Evolutionary conservation across 2,113 vertebrate species (phyloP), one percentile per base, ranked within the genome.

Genomic region (Nipponia nippon): DNA sequence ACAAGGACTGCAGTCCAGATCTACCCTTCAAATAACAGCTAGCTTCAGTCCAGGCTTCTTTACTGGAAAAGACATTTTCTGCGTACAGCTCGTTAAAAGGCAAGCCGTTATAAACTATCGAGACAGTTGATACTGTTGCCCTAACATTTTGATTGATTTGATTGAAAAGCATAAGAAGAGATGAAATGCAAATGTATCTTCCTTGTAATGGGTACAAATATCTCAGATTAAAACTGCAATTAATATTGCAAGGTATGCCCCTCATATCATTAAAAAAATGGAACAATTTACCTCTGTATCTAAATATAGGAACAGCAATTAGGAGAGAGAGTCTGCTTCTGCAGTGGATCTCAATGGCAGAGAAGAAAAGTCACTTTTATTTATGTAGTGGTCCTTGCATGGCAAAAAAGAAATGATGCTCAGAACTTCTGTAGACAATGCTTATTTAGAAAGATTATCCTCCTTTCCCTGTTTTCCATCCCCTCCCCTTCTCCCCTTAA

Each of bases 351-450:
- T 94, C 34, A 36, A 27, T 52, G 63, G 21, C 46, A 86, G 65
- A 83, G 92, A 89, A 80, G 29, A 76, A 95, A 93, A 95, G 91
- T 71, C 75, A 77, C 50, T 94, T 92, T 88, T 97, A 90, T 95
- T 91, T 93, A 82, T 88, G 16, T 40, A 92, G 58, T 82, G 76
- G 59, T 90, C 71, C 70, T 91, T 67, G 56, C 40, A 86, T 30
- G 19, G 4, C n/a, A 71, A 66, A 55, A 91, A 94, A 62, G 19
- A 93, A 93, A 92, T 16, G 4, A 50, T 44, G 44, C 50, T 95
- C 93, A 77, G 95, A 94, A 95, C 90, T 95, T 97, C 81, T 83
- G 63, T 83, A 91, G 82, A 85, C 87, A 96, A 95, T 90, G 42
- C 32, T 96, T 87, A 95, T 84, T 96, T 94, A 92, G 65, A 95